Evolutionary conservation across 2,113 vertebrate species (phyloP).

Genomic region (Halcyon malimbica): DNA sequence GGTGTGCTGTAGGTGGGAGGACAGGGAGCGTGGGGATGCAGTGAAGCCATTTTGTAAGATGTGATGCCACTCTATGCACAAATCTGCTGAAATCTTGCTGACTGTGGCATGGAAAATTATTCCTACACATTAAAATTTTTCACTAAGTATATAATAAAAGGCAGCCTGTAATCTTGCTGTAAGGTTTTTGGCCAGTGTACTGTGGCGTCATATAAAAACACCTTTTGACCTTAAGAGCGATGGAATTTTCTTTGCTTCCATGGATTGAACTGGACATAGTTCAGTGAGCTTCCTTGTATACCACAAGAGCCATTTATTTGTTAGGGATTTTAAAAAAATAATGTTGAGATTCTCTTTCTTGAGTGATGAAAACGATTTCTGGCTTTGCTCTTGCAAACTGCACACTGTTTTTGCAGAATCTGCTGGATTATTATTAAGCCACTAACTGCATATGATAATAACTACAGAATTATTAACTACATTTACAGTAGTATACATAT

Average conservation of each 20-base stretch:
- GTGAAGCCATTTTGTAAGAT: background rate
- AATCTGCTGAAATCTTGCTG: background rate
- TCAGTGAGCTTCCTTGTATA: background rate
- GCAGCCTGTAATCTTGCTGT: background rate
- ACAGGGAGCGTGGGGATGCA: background rate
- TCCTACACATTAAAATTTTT: background rate
- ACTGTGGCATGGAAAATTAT: background rate
- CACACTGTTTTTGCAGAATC: background rate
- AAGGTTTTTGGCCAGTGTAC: background rate
- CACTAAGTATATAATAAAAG: background rate
- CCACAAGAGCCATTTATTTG: background rate
- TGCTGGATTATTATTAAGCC: background rate
- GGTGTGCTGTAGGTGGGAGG: background rate
- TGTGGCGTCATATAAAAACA: background rate
- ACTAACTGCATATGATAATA: background rate
- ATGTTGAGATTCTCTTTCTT: background rate
- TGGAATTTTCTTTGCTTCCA: background rate
- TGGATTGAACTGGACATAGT: background rate
- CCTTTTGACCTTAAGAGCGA: background rate
- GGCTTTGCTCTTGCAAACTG: background rate
- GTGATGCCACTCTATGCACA: background rate
- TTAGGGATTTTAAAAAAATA: background rate
- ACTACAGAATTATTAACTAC: background rate
- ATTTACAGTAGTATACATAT: background rate
- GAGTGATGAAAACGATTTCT: background rate